Percentiles rank a stretch among this genome's conserved stretches.
phyloP scores from a whole-genome alignment of 2,797 vertebrate species.

The Rhabdophis nuchalis region DNA sequence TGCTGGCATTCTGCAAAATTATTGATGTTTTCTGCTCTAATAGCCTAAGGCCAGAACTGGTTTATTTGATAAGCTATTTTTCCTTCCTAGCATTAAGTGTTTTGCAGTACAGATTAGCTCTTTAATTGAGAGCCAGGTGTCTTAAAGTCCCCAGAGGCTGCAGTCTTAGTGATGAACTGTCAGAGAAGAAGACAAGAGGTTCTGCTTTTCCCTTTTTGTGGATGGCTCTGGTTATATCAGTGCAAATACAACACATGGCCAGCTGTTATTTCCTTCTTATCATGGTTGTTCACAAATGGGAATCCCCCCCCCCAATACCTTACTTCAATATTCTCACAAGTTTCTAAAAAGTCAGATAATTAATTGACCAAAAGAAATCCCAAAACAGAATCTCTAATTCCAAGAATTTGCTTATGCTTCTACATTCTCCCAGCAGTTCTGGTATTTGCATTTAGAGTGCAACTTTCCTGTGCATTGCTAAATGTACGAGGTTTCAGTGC shows the following conservation, averaged over 20 bases:
- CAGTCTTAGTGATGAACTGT: slow-evolving; percentile 28
- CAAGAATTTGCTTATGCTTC: neutral
- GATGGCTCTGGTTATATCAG: slow-evolving; percentile 14
- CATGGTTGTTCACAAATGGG: neutral
- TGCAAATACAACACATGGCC: neutral
- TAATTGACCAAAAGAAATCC: neutral
- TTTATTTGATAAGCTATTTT: slow-evolving; percentile 43
- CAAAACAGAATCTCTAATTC: neutral
- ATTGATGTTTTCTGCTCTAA: neutral
- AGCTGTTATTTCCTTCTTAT: slow-evolving; percentile 13
- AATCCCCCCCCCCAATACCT: neutral
- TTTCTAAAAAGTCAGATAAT: slow-evolving; percentile 7
- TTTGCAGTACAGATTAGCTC: slow-evolving; percentile 51
- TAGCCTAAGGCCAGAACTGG: slow-evolving; percentile 43
- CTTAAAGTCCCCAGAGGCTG: slow-evolving; percentile 32
- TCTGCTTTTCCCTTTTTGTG: neutral
- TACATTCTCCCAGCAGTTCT: neutral
- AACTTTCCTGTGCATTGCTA: neutral
- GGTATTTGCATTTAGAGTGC: neutral
- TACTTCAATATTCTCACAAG: rapidly evolving
- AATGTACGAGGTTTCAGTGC: neutral
- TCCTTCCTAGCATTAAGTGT: slow-evolving; percentile 45
- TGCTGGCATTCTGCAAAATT: slow-evolving; percentile 34
- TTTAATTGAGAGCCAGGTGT: slow-evolving; percentile 57
- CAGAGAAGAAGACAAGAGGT: neutral